Percentiles rank a stretch among this genome's conserved stretches.
Conservation (phyloP, 2,113 vertebrate genomes). For the Saguinus midas region DNA sequence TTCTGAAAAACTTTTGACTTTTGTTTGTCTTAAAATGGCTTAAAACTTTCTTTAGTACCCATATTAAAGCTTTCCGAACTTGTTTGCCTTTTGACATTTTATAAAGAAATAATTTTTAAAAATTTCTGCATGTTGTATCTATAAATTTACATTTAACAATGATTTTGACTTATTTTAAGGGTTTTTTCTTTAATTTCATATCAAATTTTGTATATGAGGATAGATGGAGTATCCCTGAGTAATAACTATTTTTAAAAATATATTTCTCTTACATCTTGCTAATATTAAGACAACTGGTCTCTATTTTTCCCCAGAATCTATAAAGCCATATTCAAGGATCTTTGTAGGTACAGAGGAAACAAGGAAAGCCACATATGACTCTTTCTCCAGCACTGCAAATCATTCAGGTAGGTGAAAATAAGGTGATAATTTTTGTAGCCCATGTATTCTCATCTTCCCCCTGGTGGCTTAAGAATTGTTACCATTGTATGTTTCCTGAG, state of each 20-base stretch:
- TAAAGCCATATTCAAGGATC: neutral
- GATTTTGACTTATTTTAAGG: neutral
- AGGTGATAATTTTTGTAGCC: neutral
- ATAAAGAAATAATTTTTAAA: neutral
- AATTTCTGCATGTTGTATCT: neutral
- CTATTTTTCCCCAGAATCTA: neutral
- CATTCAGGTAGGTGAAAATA: neutral
- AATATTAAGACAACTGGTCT: neutral
- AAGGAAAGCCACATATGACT: neutral
- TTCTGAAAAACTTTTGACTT: neutral
- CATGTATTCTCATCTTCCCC: neutral
- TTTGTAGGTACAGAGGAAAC: neutral
- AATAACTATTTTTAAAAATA: neutral
- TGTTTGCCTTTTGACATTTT: constrained; percentile 5
- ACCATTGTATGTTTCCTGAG: neutral
- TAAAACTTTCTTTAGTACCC: neutral
- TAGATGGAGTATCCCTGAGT: neutral
- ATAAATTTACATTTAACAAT: neutral
- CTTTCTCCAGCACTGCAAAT: neutral
- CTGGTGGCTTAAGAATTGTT: neutral
- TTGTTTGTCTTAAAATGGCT: neutral
- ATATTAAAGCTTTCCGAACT: neutral
- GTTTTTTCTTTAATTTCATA: neutral
- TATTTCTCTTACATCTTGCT: neutral
- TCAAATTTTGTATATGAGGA: neutral